These are phyloP conservation scores for Dasysyrphus albostriatus DNA, from an alignment of 2,888 invertebrate species.

Conservation along the genomic window DNA sequence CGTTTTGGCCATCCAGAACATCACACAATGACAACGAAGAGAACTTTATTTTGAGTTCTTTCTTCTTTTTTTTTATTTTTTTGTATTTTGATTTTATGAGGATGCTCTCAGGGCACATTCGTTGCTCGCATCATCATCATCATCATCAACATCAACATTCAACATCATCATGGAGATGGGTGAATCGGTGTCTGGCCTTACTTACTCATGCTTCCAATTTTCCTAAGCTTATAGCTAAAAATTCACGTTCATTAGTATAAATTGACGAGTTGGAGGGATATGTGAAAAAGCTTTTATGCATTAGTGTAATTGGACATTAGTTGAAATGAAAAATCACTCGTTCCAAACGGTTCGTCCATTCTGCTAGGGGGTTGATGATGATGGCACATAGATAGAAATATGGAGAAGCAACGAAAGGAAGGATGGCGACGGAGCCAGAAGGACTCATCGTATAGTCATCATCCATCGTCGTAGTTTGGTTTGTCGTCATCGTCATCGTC, in stretches of 20 bases:
- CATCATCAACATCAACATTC: slow-evolving; percentile 17
- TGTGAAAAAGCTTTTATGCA: slow-evolving; percentile 79
- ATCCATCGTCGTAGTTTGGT: slow-evolving; percentile 38
- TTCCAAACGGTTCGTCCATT: slow-evolving; percentile 68
- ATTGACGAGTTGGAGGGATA: slow-evolving; percentile 77
- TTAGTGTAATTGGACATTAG: slow-evolving; percentile 79
- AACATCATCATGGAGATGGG: slow-evolving; percentile 43
- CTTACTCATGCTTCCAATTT: slow-evolving; percentile 57
- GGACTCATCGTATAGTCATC: slow-evolving; percentile 36
- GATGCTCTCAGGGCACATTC: slow-evolving; percentile 43
- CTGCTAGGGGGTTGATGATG: slow-evolving; percentile 50
- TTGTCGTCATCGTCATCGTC: slow-evolving; percentile 9
- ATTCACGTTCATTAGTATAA: slow-evolving; percentile 78
- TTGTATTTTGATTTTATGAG: slow-evolving; percentile 34
- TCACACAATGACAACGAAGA: slow-evolving; percentile 51
- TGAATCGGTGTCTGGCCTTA: slow-evolving; percentile 65
- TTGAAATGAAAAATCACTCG: slow-evolving; percentile 79
- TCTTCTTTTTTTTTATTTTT: background rate
- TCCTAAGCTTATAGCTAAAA: slow-evolving; percentile 73
- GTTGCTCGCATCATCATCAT: slow-evolving; percentile 10
- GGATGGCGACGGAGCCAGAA: slow-evolving; percentile 23
- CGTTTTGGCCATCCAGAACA: slow-evolving; percentile 20
- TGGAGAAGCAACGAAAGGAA: slow-evolving; percentile 12
- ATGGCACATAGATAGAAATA: background rate
- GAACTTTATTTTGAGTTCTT: slow-evolving; percentile 64